phyloP scores from a whole-genome alignment of 1,140 invertebrate genomes.

The Lucilia cuprina region DNA sequence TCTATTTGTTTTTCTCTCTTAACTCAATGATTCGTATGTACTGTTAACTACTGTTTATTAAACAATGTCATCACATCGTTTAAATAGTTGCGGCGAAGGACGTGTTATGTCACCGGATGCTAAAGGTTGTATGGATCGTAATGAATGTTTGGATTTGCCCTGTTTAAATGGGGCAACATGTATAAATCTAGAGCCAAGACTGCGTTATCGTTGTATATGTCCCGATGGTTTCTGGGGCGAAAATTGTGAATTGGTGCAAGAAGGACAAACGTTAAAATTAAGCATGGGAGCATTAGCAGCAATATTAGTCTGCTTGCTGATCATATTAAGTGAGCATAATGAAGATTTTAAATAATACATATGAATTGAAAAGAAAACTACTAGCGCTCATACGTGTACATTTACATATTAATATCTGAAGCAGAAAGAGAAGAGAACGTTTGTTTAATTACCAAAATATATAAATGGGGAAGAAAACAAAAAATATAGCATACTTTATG shows the following conservation, averaged over 20 bases:
- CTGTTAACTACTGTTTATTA: not conserved
- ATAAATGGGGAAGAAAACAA: too few species aligned
- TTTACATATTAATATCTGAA: too few species aligned
- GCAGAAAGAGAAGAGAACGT: too few species aligned
- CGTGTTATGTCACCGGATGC: conserved; percentile 85
- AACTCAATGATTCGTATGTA: not conserved
- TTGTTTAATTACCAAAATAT: too few species aligned
- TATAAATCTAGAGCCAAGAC: conserved; percentile 85
- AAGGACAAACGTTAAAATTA: conserved; percentile 89
- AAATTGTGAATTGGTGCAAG: conserved; percentile 91
- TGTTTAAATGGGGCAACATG: conserved; percentile 90
- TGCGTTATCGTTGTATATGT: conserved; percentile 85
- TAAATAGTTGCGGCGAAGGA: conserved; percentile 85
- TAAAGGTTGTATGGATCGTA: conserved; percentile 91
- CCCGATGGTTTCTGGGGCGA: conserved; percentile 91
- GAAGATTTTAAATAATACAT: conserved; percentile 40
- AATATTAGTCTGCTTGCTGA: conserved; percentile 91
- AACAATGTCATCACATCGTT: not conserved
- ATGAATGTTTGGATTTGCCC: conserved; percentile 91
- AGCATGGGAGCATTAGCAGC: conserved; percentile 93
- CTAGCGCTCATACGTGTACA: not conserved
- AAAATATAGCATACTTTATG: too few species aligned
- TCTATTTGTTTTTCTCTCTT: not conserved
- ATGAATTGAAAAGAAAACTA: conserved; percentile 11
- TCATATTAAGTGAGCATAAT: conserved; percentile 86